A percentile compares a stretch with the other conserved stretches of the same genome.
phyloP scores from a whole-genome alignment of 2,797 vertebrate species.

The Xenentodon cancila region DNA sequence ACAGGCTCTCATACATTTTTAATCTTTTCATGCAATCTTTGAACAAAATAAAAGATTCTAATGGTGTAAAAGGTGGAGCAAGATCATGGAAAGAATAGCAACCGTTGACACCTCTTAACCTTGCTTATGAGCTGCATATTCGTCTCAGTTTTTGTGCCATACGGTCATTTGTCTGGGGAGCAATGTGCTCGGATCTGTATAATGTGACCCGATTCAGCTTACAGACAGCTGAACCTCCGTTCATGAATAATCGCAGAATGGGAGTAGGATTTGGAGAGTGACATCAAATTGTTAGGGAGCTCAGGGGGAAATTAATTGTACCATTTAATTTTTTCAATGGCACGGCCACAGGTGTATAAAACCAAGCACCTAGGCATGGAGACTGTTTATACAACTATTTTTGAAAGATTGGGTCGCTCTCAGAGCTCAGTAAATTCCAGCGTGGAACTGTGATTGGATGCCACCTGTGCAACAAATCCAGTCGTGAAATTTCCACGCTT shows the following conservation, averaged over 20 bases:
- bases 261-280: constrained; percentile 36
- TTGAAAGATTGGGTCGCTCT: too few relatives aligned
- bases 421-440: too few relatives aligned
- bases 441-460: too few relatives aligned
- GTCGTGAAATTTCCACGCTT: too few relatives aligned
- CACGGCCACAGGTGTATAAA: too few relatives aligned
- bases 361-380: too few relatives aligned
- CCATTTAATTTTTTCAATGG: constrained; percentile 18
- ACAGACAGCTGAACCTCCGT: constrained; percentile 40
- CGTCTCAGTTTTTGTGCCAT: constrained; percentile 5
- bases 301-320: constrained; percentile 27
- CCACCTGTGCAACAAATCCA: too few relatives aligned
- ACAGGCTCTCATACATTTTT: constrained; percentile 33
- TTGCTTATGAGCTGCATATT: constrained; percentile 43
- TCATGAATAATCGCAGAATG: constrained; percentile 61
- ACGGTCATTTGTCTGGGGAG: constrained; percentile 44
- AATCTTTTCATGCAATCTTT: constrained; percentile 16
- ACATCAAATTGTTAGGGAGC: constrained; percentile 39
- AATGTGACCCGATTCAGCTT: constrained; percentile 60
- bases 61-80: constrained; percentile 21
- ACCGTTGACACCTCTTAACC: constrained; percentile 61
- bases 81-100: constrained; percentile 2
- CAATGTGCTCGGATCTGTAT: constrained; percentile 32
- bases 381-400: too few relatives aligned
- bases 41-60: constrained; percentile 20